Evolutionary conservation across 2,888 invertebrate genomes (phyloP).

Genomic region (Coleophora flavipennella): DNA sequence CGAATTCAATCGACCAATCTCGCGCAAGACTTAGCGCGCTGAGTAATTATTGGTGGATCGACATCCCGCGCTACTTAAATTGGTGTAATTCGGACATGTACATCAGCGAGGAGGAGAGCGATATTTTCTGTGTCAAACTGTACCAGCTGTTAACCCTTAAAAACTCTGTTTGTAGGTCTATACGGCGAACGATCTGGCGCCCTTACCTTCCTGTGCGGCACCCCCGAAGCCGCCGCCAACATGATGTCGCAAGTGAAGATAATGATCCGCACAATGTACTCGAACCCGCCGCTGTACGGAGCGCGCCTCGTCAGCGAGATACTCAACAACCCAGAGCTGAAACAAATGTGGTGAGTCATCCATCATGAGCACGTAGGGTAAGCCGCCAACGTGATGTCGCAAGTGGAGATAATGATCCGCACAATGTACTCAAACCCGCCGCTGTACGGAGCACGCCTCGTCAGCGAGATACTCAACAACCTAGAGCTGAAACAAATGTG

Average conservation of each 20-base stretch:
- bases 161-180: slow-evolving; percentile 50
- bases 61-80: too few species aligned
- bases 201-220: slow-evolving; percentile 82
- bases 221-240: slow-evolving; percentile 85
- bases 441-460: slow-evolving; percentile 92
- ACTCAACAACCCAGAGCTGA: slow-evolving; percentile 79
- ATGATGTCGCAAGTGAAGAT: slow-evolving; percentile 97
- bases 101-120: too few species aligned
- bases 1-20: too few species aligned
- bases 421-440: slow-evolving; percentile 99
- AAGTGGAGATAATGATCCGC: slow-evolving; percentile 94
- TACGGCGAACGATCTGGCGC: slow-evolving; percentile 96
- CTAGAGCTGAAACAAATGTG: slow-evolving; percentile 80
- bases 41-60: too few species aligned
- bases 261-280: slow-evolving; percentile 95
- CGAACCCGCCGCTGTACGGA: slow-evolving; percentile 96
- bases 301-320: slow-evolving; percentile 92
- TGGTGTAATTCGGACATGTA: too few species aligned
- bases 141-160: too few species aligned
- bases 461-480: slow-evolving; percentile 85
- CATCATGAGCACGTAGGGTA: too few species aligned
- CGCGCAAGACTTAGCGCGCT: too few species aligned
- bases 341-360: slow-evolving; percentile 77
- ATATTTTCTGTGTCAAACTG: too few species aligned
- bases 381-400: slow-evolving; percentile 90